Evolutionary conservation across 2,888 invertebrate genomes (phyloP).

Genomic region (Drosophila barbarae): DNA sequence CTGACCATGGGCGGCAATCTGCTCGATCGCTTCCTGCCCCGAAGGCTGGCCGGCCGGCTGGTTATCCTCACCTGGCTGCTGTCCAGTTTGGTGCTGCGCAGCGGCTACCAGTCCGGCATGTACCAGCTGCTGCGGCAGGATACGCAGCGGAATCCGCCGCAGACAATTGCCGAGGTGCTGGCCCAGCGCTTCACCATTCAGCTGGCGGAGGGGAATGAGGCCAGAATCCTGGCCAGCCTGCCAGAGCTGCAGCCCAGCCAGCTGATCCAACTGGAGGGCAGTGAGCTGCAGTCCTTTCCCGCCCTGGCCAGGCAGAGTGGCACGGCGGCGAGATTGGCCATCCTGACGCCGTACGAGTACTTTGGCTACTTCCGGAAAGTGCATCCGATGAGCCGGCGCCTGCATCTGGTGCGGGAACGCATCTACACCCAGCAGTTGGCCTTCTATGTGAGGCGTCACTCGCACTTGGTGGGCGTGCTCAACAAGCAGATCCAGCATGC

Average conservation of each 20-base stretch:
- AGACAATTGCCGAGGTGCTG: conserved; percentile 64
- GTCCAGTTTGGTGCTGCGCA: conserved; percentile 62
- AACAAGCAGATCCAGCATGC: conserved; percentile 59
- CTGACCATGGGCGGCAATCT: conserved; percentile 56
- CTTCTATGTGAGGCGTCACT: conserved; percentile 65
- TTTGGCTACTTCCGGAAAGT: conserved; percentile 67
- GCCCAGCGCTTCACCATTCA: conserved; percentile 57
- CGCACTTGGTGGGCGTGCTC: conserved; percentile 59
- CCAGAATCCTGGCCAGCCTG: conserved; percentile 53
- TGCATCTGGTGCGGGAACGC: conserved; percentile 67
- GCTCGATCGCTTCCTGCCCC: conserved; percentile 46
- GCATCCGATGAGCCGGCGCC: conserved; percentile 48
- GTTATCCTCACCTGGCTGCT: conserved; percentile 69
- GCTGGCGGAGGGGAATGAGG: conserved; percentile 51
- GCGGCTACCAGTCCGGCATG: conserved; percentile 75
- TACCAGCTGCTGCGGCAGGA: conserved; percentile 67
- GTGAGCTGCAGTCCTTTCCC: conserved; percentile 62
- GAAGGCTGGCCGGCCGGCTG: conserved; percentile 58
- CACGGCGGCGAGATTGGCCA: conserved; percentile 49
- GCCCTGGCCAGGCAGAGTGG: conserved; percentile 46
- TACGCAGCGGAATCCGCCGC: conserved; percentile 64
- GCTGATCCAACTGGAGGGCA: conserved; percentile 49
- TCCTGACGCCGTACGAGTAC: conserved; percentile 70
- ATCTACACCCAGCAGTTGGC: conserved; percentile 68
- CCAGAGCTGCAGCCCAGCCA: conserved; percentile 54